Percentiles rank a stretch among this genome's conserved stretches.
These are phyloP conservation scores for Alentia gelatinosa DNA, from an alignment of 2,888 invertebrate genomes.

Conservation along the genomic window DNA sequence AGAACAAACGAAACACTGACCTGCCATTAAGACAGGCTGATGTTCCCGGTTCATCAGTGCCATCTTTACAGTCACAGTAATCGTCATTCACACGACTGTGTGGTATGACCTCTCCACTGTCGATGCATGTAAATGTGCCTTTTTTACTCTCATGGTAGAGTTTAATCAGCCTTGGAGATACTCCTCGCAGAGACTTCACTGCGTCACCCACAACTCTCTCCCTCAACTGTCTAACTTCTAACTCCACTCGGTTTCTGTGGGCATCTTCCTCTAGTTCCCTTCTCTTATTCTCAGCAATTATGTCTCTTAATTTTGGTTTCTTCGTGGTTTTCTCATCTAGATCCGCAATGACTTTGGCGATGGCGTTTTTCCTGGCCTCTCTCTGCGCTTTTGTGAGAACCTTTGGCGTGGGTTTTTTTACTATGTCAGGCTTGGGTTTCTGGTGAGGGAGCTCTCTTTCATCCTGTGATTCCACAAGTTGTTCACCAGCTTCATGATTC, in stretches of 20 bases:
- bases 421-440: not conserved
- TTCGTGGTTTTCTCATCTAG: not conserved
- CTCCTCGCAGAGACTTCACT: conserved; percentile 52
- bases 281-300: not conserved
- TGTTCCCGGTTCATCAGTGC: conserved; percentile 82
- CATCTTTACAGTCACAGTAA: conserved; percentile 91
- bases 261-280: not conserved
- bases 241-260: not conserved
- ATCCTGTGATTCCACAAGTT: not conserved
- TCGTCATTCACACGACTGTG: conserved; percentile 92
- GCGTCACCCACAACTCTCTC: not conserved
- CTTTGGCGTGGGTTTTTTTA: not conserved
- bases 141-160: conserved; percentile 62
- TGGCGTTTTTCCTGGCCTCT: not conserved
- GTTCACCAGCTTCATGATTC: not conserved
- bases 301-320: not conserved
- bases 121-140: conserved; percentile 69
- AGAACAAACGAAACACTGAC: conserved; percentile 61
- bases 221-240: not conserved
- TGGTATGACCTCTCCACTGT: conserved; percentile 79
- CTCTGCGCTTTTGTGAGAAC: not conserved
- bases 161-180: conserved; percentile 48
- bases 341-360: not conserved
- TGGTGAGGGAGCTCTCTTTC: not conserved
- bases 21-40: conserved; percentile 80